A percentile compares a stretch with the other conserved stretches of the same genome.
Conservation (phyloP, 2,797 vertebrate genomes). For the Spheniscus humboldti region DNA sequence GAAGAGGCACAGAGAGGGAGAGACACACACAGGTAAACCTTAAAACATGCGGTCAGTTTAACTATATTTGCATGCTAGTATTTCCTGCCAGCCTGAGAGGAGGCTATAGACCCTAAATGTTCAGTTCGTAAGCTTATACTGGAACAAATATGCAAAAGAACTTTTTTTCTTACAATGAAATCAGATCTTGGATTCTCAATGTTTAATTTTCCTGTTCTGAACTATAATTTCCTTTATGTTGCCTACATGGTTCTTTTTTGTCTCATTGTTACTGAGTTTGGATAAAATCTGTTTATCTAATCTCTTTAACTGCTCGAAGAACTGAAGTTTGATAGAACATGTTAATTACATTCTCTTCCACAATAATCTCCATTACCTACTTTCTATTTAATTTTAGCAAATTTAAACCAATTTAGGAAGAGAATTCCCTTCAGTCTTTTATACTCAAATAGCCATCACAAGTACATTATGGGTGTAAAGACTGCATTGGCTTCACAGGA, state of each 20-base stretch:
- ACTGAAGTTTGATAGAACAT: background rate
- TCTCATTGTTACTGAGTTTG: background rate
- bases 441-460: background rate
- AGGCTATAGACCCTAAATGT: background rate
- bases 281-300: background rate
- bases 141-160: background rate
- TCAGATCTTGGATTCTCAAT: background rate
- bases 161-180: background rate
- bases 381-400: conserved; percentile 8
- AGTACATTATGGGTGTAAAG: background rate
- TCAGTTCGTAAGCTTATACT: background rate
- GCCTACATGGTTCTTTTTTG: background rate
- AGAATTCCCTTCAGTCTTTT: background rate
- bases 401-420: background rate
- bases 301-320: background rate
- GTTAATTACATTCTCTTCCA: background rate
- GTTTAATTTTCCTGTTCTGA: background rate
- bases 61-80: background rate
- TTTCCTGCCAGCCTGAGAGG: background rate
- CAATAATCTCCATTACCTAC: background rate
- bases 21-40: background rate
- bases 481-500: background rate
- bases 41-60: background rate
- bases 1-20: background rate
- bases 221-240: background rate